These are phyloP conservation scores for Acropternis orthonyx DNA, from an alignment of 2,797 vertebrate genomes.

Conservation along the genomic window DNA sequence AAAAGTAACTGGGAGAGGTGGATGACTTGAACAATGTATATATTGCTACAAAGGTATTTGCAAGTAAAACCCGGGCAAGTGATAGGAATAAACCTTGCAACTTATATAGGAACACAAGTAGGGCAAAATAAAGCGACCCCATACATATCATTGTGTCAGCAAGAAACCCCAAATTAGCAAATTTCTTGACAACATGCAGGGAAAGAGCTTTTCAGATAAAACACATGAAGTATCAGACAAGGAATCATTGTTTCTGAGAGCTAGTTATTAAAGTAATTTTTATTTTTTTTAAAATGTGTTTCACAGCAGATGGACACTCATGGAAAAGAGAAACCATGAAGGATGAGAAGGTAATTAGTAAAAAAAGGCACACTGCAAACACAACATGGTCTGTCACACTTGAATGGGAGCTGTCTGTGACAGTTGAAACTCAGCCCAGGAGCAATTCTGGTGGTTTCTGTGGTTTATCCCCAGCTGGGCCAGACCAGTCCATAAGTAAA, in stretches of 20 bases:
- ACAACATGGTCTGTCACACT: rapidly evolving
- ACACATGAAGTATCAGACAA: not conserved
- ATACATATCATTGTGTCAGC: not conserved
- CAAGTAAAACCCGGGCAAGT: not conserved
- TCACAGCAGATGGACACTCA: not conserved
- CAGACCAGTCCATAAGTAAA: conserved; percentile 53
- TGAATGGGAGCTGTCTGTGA: not conserved
- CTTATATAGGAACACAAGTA: not conserved
- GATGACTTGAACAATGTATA: not conserved
- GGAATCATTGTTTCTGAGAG: not conserved
- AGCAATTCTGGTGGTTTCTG: conserved; percentile 67
- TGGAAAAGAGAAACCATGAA: not conserved
- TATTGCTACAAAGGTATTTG: not conserved
- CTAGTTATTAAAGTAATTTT: not conserved
- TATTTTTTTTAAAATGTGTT: not conserved
- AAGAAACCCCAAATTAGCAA: not conserved
- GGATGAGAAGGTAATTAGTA: conserved; percentile 32
- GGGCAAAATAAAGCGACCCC: not conserved
- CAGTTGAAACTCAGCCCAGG: conserved; percentile 47
- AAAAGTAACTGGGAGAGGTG: not conserved
- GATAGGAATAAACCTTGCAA: not conserved
- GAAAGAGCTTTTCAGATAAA: not conserved
- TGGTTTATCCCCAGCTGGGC: conserved; percentile 65
- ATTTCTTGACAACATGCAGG: not conserved
- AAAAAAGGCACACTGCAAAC: not conserved